A percentile compares a stretch with the other conserved stretches of the same genome.
Evolutionary conservation across 2,113 vertebrate genomes (phyloP).

Genomic region (Alligator sinensis): DNA sequence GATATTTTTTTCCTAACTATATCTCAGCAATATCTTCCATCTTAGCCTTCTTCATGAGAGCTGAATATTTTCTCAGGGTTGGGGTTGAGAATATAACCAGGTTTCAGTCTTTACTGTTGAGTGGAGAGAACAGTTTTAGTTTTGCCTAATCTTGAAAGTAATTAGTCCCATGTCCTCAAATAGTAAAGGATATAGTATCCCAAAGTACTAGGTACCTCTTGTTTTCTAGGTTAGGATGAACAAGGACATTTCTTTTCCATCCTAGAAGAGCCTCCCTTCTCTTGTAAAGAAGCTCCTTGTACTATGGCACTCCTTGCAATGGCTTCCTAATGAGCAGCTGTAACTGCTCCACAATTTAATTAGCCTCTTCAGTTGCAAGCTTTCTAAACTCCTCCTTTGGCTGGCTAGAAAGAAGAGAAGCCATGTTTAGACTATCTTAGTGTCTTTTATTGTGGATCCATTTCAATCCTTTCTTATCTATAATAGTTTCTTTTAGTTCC

Average conservation of each 20-base stretch:
- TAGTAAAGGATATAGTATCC: background rate
- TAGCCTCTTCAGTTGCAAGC: constrained; percentile 8
- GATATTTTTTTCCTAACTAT: background rate
- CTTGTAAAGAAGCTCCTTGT: constrained; percentile 25
- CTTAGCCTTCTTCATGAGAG: background rate
- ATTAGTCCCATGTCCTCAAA: accelerated
- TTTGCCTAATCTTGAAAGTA: background rate
- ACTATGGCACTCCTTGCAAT: background rate
- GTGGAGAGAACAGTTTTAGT: background rate
- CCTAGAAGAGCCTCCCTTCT: background rate
- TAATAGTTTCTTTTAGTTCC: background rate
- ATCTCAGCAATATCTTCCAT: background rate
- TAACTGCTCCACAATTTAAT: constrained; percentile 12
- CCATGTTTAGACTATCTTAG: background rate
- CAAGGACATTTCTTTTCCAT: background rate
- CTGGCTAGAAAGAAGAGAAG: constrained; percentile 5
- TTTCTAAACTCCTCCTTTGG: constrained; percentile 40
- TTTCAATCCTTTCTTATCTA: background rate
- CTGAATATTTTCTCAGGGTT: background rate
- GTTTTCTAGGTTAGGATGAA: background rate
- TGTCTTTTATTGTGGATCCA: background rate
- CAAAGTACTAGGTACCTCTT: background rate
- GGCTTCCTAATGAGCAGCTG: background rate
- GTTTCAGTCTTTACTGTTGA: background rate
- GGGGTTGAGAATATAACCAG: background rate